These are phyloP conservation scores for Drosophila leonis DNA, from an alignment of 2,888 invertebrate species.

Conservation along the genomic window DNA sequence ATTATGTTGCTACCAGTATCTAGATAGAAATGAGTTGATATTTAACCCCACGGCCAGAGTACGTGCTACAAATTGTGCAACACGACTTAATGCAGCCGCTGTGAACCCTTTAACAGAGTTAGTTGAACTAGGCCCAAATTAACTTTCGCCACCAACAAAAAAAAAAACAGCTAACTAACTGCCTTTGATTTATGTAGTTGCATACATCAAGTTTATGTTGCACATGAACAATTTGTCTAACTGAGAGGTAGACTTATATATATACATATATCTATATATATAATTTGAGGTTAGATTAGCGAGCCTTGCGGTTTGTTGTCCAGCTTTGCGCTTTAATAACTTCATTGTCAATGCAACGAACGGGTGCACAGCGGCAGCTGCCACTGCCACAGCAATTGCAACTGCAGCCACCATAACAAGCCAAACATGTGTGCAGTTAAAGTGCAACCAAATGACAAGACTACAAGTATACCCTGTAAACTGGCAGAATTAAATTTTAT, in stretches of 20 bases:
- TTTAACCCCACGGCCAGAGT: slow-evolving; percentile 34
- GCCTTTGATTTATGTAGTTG: slow-evolving; percentile 21
- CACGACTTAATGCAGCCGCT: neutral
- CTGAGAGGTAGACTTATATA: slow-evolving; percentile 6
- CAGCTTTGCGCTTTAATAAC: slow-evolving; percentile 76
- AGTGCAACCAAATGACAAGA: neutral
- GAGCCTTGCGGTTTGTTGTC: slow-evolving; percentile 52
- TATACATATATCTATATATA: slow-evolving; percentile 2
- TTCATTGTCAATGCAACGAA: slow-evolving; percentile 78
- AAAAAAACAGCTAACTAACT: neutral
- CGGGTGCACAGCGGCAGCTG: slow-evolving; percentile 47
- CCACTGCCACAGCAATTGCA: slow-evolving; percentile 16
- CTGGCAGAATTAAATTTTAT: neutral
- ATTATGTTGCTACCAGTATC: slow-evolving; percentile 46
- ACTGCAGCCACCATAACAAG: slow-evolving; percentile 24
- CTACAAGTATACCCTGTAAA: slow-evolving; percentile 21
- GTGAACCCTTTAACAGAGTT: slow-evolving; percentile 2
- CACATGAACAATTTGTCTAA: slow-evolving; percentile 39
- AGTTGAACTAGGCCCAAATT: neutral
- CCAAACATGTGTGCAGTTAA: slow-evolving; percentile 8
- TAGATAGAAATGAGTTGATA: slow-evolving; percentile 30
- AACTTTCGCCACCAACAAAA: slow-evolving; percentile 7
- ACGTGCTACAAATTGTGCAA: slow-evolving; percentile 48
- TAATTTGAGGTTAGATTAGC: slow-evolving; percentile 31
- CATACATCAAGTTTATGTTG: slow-evolving; percentile 35